These are phyloP conservation scores for Eleutherodactylus coqui DNA, from an alignment of 2,797 vertebrate species.

Conservation along the genomic window DNA sequence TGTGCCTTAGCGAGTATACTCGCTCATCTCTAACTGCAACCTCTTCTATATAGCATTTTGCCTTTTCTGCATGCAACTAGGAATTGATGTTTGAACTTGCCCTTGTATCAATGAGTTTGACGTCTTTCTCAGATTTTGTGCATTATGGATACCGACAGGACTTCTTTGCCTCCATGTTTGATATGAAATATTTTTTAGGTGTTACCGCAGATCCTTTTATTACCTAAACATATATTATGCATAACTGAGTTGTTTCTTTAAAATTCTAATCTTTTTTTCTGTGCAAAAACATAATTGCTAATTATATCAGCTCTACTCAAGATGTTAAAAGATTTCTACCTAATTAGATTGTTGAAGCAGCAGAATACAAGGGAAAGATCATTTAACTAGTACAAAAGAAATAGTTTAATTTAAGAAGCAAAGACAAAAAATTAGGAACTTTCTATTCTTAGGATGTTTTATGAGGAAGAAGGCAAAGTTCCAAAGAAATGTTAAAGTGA, in stretches of 20 bases:
- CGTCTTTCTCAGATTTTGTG: no score
- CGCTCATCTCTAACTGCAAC: no score
- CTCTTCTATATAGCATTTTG: no score
- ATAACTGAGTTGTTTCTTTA: conserved; percentile 7
- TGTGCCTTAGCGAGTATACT: no score
- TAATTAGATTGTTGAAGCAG: conserved; percentile 53
- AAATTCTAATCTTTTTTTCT: not conserved
- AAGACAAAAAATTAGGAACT: not conserved
- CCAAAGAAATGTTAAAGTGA: not conserved
- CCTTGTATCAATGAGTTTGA: no score
- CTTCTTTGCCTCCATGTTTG: not conserved
- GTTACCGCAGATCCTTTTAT: no score
- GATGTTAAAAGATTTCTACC: conserved; percentile 34
- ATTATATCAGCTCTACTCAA: conserved; percentile 34
- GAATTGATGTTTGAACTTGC: no score
- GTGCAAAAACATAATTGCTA: conserved; percentile 32
- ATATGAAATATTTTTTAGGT: not conserved
- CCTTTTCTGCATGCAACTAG: no score
- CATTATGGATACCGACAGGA: no score
- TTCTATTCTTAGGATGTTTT: conserved; percentile 14
- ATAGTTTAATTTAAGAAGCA: conserved; percentile 12
- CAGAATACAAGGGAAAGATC: conserved; percentile 22
- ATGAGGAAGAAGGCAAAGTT: not conserved
- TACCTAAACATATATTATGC: not conserved
- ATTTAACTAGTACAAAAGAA: conserved; percentile 25